Conservation (phyloP, 2,888 invertebrate species). For the Lysandra bellargus region DNA sequence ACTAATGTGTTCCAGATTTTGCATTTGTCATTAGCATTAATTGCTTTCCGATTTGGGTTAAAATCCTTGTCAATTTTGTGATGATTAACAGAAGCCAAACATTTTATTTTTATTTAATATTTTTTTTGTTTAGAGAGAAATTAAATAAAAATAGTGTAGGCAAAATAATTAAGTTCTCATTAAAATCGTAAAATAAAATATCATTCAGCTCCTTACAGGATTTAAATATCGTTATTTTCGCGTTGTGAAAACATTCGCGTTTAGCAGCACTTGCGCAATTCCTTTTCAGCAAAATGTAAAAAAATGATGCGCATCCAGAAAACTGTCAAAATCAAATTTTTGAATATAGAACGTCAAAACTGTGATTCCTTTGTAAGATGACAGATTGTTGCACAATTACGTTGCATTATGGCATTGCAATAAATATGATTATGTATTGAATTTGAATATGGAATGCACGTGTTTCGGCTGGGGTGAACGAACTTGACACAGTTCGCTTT, state of each 20-base stretch:
- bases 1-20: conserved; percentile 58
- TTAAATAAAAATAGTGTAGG: too few species aligned
- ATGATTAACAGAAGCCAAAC: background rate
- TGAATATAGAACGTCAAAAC: background rate
- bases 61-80: conserved; percentile 35
- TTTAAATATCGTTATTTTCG: background rate
- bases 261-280: background rate
- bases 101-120: too few species aligned
- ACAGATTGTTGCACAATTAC: background rate
- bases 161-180: background rate
- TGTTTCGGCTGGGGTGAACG: conserved; percentile 66
- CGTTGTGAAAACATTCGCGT: background rate
- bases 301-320: background rate
- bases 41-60: conserved; percentile 61
- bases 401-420: background rate
- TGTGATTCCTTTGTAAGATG: background rate
- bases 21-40: conserved; percentile 69
- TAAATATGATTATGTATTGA: conserved; percentile 40
- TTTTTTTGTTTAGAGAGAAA: too few species aligned
- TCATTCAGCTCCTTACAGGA: background rate
- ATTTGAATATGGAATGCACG: conserved; percentile 51
- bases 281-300: background rate
- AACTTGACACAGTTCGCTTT: conserved; percentile 65
- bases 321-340: background rate
- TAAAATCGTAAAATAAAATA: background rate